phyloP scores from a whole-genome alignment of 1,140 invertebrate genomes.

The Ceratina japonica region DNA sequence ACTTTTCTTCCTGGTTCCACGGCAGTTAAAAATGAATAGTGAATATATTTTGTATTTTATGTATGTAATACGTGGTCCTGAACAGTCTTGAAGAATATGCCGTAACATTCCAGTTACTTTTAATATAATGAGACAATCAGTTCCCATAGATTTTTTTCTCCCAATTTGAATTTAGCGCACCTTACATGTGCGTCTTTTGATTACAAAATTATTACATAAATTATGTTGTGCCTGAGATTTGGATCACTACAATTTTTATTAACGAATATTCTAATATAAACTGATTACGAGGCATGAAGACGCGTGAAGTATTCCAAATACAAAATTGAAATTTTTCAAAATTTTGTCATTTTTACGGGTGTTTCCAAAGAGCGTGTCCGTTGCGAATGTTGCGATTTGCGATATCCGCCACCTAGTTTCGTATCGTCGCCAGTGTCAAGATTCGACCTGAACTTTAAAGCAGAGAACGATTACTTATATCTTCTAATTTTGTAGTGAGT shows the following conservation, averaged over 20 bases:
- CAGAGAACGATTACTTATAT: constrained; percentile 23
- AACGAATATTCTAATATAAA: not conserved
- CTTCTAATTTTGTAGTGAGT: constrained; percentile 34
- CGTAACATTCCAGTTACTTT: no score
- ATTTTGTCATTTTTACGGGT: constrained; percentile 7
- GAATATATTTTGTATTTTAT: no score
- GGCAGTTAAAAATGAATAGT: no score
- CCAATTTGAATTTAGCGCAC: no score
- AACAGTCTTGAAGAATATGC: no score
- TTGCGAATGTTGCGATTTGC: no score
- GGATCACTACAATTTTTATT: not conserved
- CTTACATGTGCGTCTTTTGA: no score
- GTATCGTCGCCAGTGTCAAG: constrained; percentile 14
- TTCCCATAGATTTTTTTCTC: no score
- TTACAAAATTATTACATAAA: not conserved
- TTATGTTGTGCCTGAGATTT: not conserved
- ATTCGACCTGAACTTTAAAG: constrained; percentile 41
- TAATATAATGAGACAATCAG: no score
- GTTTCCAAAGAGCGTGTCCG: constrained; percentile 23
- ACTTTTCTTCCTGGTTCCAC: no score
- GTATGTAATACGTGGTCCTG: no score
- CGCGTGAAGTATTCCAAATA: not conserved
- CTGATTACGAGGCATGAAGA: no score
- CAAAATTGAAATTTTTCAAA: not conserved
- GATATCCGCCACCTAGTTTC: constrained; percentile 24